Evolutionary conservation across 2,113 vertebrate species (phyloP).

Genomic region (Cervus canadensis): DNA sequence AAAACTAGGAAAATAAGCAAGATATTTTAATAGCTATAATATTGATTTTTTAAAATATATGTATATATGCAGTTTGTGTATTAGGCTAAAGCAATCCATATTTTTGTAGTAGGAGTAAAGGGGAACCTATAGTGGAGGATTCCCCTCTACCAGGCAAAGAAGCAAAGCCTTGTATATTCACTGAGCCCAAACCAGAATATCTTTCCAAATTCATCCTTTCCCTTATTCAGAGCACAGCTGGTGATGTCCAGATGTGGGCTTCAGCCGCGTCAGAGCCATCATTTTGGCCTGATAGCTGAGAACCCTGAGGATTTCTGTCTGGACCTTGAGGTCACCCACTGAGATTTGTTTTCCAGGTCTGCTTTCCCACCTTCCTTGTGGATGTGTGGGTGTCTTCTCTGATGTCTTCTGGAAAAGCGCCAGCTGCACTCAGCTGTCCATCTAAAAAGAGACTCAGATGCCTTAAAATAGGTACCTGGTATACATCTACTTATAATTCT

Average conservation of each 20-base stretch:
- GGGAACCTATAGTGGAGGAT: background rate
- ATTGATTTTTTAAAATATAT: background rate
- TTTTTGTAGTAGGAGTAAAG: background rate
- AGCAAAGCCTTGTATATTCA: background rate
- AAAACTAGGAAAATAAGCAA: background rate
- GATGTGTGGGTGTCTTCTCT: background rate
- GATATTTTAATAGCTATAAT: background rate
- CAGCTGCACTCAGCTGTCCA: background rate
- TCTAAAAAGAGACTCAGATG: background rate
- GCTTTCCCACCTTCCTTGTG: background rate
- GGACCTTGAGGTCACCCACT: background rate
- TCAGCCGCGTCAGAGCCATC: background rate
- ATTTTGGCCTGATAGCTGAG: background rate
- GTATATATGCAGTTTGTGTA: background rate
- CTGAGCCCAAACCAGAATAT: background rate
- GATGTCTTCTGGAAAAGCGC: background rate
- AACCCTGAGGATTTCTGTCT: background rate
- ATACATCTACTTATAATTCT: background rate
- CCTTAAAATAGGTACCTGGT: background rate
- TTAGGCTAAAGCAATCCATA: background rate
- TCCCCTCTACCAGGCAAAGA: background rate
- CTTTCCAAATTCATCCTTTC: background rate
- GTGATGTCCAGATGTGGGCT: background rate
- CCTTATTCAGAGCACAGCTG: background rate
- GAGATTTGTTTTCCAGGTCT: background rate